Evolutionary conservation across 2,113 vertebrate species (phyloP).

Genomic region (Gnathonemus longibarbis): DNA sequence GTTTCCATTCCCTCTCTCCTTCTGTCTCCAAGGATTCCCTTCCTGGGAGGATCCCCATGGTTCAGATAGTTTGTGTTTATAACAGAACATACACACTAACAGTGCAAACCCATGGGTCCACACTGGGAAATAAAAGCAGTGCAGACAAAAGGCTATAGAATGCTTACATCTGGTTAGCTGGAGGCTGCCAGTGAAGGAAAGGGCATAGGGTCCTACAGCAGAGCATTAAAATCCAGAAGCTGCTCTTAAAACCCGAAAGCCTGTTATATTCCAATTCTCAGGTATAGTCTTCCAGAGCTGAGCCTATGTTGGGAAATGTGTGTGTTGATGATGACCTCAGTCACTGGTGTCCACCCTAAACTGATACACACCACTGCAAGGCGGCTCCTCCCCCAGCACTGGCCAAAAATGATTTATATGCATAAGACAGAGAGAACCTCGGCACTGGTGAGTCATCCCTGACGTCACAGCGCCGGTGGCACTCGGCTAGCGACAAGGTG

Average conservation of each 20-base stretch:
- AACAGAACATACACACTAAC: neutral
- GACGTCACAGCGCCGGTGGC: neutral
- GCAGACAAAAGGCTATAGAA: neutral
- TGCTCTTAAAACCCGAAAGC: neutral
- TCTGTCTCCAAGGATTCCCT: neutral
- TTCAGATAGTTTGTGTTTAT: neutral
- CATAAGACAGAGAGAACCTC: neutral
- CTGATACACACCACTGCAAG: neutral
- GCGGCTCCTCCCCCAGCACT: neutral
- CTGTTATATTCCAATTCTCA: neutral
- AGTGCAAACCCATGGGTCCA: neutral
- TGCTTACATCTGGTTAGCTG: neutral
- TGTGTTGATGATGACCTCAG: neutral
- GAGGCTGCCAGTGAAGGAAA: neutral
- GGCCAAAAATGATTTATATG: neutral
- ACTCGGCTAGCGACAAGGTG: neutral
- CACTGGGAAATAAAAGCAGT: neutral
- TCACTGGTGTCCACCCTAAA: neutral
- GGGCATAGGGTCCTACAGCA: neutral
- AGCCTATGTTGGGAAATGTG: neutral
- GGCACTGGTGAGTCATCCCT: neutral
- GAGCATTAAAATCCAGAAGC: neutral
- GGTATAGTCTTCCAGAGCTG: neutral
- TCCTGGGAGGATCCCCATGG: neutral
- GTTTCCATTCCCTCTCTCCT: neutral